Evolutionary conservation across 1,140 invertebrate species (phyloP).

Genomic region (Apolygus lucorum): DNA sequence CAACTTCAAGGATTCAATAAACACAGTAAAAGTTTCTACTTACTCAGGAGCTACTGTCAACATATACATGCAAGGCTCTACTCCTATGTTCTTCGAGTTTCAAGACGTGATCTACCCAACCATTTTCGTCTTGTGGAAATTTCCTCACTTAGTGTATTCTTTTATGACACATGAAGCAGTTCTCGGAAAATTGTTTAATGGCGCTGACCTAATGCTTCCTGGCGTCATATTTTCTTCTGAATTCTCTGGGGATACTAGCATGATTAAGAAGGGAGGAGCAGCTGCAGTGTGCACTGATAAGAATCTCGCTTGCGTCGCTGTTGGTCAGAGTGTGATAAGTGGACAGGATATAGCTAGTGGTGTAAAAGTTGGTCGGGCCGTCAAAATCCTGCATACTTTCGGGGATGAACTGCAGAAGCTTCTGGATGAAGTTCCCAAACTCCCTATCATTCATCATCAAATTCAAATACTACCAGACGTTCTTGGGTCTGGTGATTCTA

Average conservation of each 20-base stretch:
- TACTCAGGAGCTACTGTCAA: neutral
- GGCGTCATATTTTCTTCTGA: neutral
- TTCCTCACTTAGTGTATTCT: neutral
- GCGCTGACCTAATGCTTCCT: constrained; percentile 1
- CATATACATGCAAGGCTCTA: neutral
- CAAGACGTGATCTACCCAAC: neutral
- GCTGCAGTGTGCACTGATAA: neutral
- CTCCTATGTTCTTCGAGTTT: neutral
- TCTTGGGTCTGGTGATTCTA: neutral
- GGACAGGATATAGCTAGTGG: neutral
- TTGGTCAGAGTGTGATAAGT: neutral
- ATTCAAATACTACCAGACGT: neutral
- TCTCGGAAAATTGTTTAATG: neutral
- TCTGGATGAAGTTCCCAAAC: neutral
- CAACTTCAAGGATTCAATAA: neutral
- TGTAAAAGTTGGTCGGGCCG: neutral
- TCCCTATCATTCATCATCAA: neutral
- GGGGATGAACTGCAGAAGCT: neutral
- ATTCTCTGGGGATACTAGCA: neutral
- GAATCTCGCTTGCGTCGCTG: constrained; percentile 1
- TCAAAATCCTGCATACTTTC: neutral
- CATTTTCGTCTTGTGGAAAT: neutral
- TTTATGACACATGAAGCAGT: neutral
- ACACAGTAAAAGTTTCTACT: neutral
- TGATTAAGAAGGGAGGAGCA: neutral